A percentile compares a stretch with the other conserved stretches of the same genome.
Conservation (phyloP, 2,888 invertebrate species). For the Drosophila phalerata region DNA sequence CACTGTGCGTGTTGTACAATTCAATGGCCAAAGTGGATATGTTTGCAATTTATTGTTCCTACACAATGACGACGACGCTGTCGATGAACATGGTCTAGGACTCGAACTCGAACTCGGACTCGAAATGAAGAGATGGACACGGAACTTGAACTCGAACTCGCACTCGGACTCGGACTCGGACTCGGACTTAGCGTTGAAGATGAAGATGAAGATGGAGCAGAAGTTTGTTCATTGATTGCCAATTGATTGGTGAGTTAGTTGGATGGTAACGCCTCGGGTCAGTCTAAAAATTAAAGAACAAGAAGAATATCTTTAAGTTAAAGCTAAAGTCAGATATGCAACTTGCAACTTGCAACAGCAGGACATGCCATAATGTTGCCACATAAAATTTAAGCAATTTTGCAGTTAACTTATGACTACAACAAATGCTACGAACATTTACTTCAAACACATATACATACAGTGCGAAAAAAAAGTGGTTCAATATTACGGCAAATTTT, state of each 20-base stretch:
- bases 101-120: not conserved
- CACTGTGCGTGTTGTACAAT: conserved; percentile 25
- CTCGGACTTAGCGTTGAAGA: not conserved
- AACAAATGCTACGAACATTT: conserved; percentile 19
- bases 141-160: not conserved
- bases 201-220: not conserved
- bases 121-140: not conserved
- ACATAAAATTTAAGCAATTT: conserved; percentile 55
- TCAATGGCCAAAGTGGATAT: conserved; percentile 53
- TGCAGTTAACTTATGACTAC: conserved; percentile 53
- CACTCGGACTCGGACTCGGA: not conserved
- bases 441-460: not conserved
- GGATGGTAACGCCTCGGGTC: not conserved
- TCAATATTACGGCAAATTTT: too few relatives aligned
- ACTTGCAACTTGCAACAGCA: conserved; percentile 4
- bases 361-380: conserved; percentile 22
- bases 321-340: conserved; percentile 32
- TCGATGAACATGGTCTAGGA: conserved; percentile 16
- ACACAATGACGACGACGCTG: conserved; percentile 30
- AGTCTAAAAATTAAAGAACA: not conserved
- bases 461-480: not conserved
- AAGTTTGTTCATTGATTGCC: conserved; percentile 61
- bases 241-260: conserved; percentile 59
- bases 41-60: conserved; percentile 72
- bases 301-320: conserved; percentile 6